Base-by-base conservation (phyloP, 2,888 invertebrate species). In the Liopterus haemorrhoidalis region DNA sequence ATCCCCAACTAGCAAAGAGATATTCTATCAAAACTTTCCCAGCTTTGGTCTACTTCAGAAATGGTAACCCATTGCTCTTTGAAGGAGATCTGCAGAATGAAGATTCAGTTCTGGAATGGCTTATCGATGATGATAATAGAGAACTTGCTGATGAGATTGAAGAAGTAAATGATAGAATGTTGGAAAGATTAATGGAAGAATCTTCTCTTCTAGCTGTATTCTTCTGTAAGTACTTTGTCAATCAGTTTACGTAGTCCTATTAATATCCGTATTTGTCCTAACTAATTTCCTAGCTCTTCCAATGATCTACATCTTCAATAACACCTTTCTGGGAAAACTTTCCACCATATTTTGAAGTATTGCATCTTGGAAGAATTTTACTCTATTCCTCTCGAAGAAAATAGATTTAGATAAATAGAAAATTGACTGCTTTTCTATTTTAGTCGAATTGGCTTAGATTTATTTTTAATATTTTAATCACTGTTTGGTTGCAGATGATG, bases 21-120 rank as follows among this genome's bases (percentile, higher is more conserved):
- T 93, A 93, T 70, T 91, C 91, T 49, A 93, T 93, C 49, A 92
- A 92, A 67, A 93, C 92, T 40, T 93, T 89, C 68, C 93, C 93
- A 2, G 92, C 92, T 8, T 75, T 93, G 62, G 90, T 93, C 1
- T 93, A 92, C 64, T 81, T 76, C 64, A 81, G 90, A 61, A 91
- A 90, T 58, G 91, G 91, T 33, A 91, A 91, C 68, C 91, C 91
- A 4, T 73, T 90, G 22, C 68, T 91, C 5, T 91, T 85, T 60
- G 90, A 90, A 79, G 92, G 92, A 18, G 92, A 93, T 69, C 70
- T 93, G 36, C 90, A 90, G 69, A 92, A 92, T 61, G 91, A 92
- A 68, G 86, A 90, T 59, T 87, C 87, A 0, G 90, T 93, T 18
- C 70, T 93, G 40, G 92, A 93, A 67, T 93, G 93, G 93, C 71